Conservation (phyloP, 2,113 vertebrate species). For the Aepyceros melampus region DNA sequence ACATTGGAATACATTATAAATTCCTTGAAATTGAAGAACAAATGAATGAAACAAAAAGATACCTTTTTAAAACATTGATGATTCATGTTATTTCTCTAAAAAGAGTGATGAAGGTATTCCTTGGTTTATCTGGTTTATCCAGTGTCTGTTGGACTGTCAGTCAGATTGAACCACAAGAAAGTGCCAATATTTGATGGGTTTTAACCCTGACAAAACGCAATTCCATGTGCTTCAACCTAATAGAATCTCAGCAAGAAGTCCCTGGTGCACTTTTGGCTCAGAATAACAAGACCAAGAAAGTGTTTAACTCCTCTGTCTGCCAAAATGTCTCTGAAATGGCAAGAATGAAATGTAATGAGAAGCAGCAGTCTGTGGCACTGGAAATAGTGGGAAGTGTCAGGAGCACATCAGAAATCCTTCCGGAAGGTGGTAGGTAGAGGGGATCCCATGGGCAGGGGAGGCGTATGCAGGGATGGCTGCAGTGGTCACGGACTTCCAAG, state of each 20-base stretch:
- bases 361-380: neutral
- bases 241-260: neutral
- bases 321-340: neutral
- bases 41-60: neutral
- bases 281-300: neutral
- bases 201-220: neutral
- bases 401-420: neutral
- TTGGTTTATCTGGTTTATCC: neutral
- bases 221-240: neutral
- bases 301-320: neutral
- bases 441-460: neutral
- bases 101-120: neutral
- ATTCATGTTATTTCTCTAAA: neutral
- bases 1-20: neutral
- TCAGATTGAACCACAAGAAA: neutral
- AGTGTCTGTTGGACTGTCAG: neutral
- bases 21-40: neutral
- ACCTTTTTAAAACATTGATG: neutral
- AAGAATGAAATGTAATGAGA: neutral
- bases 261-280: neutral
- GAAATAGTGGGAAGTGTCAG: neutral
- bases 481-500: neutral
- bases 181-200: neutral
- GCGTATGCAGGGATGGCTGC: neutral
- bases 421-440: neutral